Evolutionary conservation across 2,797 vertebrate genomes (phyloP), one percentile per base, ranked within the genome.

Genomic region (Helarctos malayanus): DNA sequence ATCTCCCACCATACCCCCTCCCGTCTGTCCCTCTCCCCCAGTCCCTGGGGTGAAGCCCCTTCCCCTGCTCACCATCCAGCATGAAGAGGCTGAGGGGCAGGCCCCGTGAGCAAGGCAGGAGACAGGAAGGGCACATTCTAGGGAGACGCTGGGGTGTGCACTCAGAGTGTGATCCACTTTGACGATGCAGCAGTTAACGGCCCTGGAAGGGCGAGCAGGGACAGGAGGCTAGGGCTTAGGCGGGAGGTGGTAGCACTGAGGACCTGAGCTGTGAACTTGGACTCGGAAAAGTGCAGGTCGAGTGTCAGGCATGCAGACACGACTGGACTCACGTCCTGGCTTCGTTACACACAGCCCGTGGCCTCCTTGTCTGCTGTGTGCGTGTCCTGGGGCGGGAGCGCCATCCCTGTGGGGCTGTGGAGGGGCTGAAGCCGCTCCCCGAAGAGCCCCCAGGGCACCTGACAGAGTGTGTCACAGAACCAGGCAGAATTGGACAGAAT

Each of bases 221-320:
- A 3, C 0, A 1, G 10, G 41, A 32, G 4, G 3, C 0, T 1
- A 4, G n/a, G 35, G 27, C 52, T 79, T 19, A 10, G 32, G 14
- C 4, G 32, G 12, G 21, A 47, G 5, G 25, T 2, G 6, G 79
- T 56, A n/a, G 56, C 19, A 1, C 3, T 0, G 21, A 29, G 15
- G 32, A 16, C 18, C 16, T 2, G 16, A 3, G 4, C 19, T 3
- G 35, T 14, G 54, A 11, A 10, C 7, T 14, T 21, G 0, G 52
- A 52, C n/a, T 9, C 2, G 5, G 25, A 9, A 56, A 45, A 32
- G 52, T 7, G 12, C 32, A 38, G 71, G 29, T 0, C 2, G 38
- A 19, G 57, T 2, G 21, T 23, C 2, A 1, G 16, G 35, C 0
- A 0, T 4, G 15, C 29, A 5, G n/a, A 9, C 5, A 0, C 0